A percentile compares a stretch with the other conserved stretches of the same genome.
Evolutionary conservation across 2,797 vertebrate genomes (phyloP).

Genomic region (Poeciliopsis gracilis): DNA sequence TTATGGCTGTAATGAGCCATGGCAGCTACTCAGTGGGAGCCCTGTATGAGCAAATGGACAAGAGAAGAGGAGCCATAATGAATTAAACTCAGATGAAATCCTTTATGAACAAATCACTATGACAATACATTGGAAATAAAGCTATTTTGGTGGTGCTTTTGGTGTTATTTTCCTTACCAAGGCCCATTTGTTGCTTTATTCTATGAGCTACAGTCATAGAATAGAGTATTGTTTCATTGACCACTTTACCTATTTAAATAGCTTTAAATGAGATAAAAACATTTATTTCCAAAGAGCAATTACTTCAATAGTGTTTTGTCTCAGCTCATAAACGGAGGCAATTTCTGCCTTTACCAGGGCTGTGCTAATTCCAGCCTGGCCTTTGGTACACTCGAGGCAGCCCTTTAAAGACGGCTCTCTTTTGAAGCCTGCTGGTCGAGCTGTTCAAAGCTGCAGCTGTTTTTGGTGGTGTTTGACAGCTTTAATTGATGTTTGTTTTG

Average conservation of each 20-base stretch:
- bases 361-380: constrained; percentile 81
- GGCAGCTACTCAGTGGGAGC: constrained; percentile 72
- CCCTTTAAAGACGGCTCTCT: constrained; percentile 79
- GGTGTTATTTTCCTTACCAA: background rate
- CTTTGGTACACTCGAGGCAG: constrained; percentile 76
- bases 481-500: constrained; percentile 90
- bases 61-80: constrained; percentile 64
- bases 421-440: constrained; percentile 86
- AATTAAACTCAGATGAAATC: constrained; percentile 71
- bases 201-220: background rate
- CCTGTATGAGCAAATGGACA: constrained; percentile 73
- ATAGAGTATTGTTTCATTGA: background rate
- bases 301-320: constrained; percentile 45
- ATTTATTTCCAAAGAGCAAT: constrained; percentile 30
- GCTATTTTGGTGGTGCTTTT: constrained; percentile 44
- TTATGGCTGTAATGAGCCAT: constrained; percentile 62
- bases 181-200: background rate
- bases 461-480: constrained; percentile 86
- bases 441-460: constrained; percentile 88
- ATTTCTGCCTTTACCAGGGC: constrained; percentile 70
- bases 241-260: background rate
- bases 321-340: constrained; percentile 68
- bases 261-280: constrained; percentile 7
- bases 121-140: constrained; percentile 39
- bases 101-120: constrained; percentile 61